phyloP scores from a whole-genome alignment of 2,113 vertebrate species.

The Varanus salvator region DNA sequence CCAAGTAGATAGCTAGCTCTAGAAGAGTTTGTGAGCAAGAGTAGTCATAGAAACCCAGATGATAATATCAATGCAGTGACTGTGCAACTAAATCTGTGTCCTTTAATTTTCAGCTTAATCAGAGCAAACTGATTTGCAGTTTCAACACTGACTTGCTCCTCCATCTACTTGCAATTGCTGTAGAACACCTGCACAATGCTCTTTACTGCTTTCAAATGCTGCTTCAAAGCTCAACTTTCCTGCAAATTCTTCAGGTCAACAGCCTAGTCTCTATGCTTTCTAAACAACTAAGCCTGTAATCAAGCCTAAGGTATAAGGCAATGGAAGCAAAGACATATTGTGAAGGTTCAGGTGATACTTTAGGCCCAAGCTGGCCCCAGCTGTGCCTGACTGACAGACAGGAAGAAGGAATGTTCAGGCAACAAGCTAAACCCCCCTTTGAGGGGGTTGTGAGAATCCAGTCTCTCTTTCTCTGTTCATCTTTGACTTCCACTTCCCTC shows the following conservation, averaged over 20 bases:
- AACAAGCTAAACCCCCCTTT: too few species aligned
- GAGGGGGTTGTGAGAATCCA: too few species aligned
- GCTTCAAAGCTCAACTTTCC: background rate
- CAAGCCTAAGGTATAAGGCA: background rate
- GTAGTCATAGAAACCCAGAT: background rate
- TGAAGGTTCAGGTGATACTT: too few species aligned
- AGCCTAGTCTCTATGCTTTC: background rate
- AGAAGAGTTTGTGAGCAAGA: background rate
- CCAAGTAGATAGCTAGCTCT: background rate
- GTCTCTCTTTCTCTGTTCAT: background rate
- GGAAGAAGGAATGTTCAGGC: too few species aligned
- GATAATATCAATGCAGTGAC: background rate
- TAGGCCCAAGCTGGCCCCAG: too few species aligned
- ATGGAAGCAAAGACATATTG: background rate
- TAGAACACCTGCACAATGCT: background rate
- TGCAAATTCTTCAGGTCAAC: background rate
- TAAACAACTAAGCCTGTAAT: background rate
- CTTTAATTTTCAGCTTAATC: background rate
- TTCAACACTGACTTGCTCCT: background rate
- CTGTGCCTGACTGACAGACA: too few species aligned
- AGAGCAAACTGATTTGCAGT: background rate
- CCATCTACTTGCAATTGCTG: background rate
- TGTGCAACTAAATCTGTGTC: constrained; percentile 1
- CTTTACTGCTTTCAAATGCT: background rate
- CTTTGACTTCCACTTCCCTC: background rate